phyloP scores from a whole-genome alignment of 2,113 vertebrate species.

The Romanogobio albipinnatus region DNA sequence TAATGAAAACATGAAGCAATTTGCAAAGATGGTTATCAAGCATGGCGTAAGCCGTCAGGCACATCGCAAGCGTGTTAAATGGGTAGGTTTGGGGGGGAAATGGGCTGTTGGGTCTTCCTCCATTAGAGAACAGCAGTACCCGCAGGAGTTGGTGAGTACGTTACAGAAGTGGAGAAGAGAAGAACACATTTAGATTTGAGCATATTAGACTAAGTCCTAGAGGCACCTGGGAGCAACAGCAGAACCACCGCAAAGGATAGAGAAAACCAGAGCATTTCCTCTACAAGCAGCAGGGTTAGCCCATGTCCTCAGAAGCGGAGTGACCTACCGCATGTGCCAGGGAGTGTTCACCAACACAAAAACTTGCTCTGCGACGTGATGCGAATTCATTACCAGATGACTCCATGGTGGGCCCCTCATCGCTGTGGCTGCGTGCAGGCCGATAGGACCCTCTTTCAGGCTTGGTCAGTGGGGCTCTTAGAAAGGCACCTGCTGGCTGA shows the following conservation, averaged over 20 bases:
- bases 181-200: neutral
- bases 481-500: conserved; percentile 41
- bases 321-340: conserved; percentile 66
- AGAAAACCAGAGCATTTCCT: conserved; percentile 1
- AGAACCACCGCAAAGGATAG: neutral
- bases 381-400: conserved; percentile 34
- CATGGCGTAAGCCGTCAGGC: neutral
- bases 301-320: conserved; percentile 5
- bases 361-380: conserved; percentile 20
- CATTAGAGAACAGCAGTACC: conserved; percentile 14
- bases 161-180: neutral
- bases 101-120: neutral
- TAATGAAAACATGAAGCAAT: neutral
- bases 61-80: neutral
- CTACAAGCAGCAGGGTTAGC: neutral
- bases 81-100: neutral
- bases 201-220: neutral
- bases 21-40: neutral
- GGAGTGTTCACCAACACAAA: conserved; percentile 14
- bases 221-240: conserved; percentile 22
- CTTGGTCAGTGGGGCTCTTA: conserved; percentile 39
- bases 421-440: conserved; percentile 34
- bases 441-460: conserved; percentile 41
- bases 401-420: conserved; percentile 39
- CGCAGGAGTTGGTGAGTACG: neutral